Percentiles rank a stretch among this genome's conserved stretches.
Conservation (phyloP, 2,113 vertebrate species). For the Corythoichthys haematopterus region DNA sequence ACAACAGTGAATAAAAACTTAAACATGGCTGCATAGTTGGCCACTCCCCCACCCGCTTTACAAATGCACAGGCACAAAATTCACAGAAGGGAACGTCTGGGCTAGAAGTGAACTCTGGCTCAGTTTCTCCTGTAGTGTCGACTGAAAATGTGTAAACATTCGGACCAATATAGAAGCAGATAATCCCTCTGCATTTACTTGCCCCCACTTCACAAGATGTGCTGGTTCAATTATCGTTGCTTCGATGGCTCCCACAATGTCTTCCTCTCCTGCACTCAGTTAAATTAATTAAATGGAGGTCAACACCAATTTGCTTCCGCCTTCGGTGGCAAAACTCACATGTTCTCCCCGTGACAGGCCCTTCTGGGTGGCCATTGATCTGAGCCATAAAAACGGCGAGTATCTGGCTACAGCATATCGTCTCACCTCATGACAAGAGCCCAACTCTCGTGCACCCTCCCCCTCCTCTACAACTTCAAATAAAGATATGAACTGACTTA, state of each 20-base stretch:
- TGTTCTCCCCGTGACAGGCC: slow-evolving; percentile 26
- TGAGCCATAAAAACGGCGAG: slow-evolving; percentile 22
- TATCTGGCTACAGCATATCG: slow-evolving; percentile 10
- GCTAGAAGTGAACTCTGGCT: slow-evolving; percentile 54
- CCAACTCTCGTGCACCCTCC: slow-evolving; percentile 1
- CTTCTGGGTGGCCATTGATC: slow-evolving; percentile 31
- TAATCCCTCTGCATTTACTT: slow-evolving; percentile 72
- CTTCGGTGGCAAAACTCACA: slow-evolving; percentile 24
- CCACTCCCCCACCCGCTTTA: slow-evolving; percentile 20
- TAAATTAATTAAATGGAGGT: slow-evolving; percentile 43
- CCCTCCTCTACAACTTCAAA: slow-evolving; percentile 7
- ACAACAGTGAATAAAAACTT: too few relatives aligned
- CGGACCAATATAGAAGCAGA: slow-evolving; percentile 72
- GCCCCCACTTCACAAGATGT: slow-evolving; percentile 13
- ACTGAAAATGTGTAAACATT: slow-evolving; percentile 69
- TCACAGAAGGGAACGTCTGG: slow-evolving; percentile 48
- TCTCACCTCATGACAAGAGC: slow-evolving; percentile 17
- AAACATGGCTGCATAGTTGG: slow-evolving; percentile 23
- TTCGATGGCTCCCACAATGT: slow-evolving; percentile 24
- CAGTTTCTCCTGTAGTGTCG: slow-evolving; percentile 49
- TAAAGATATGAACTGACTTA: slow-evolving; percentile 14
- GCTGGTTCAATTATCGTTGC: slow-evolving; percentile 33
- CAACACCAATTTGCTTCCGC: slow-evolving; percentile 18
- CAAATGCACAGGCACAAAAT: slow-evolving; percentile 29
- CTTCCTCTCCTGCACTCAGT: slow-evolving; percentile 10